Evolutionary conservation across 2,888 invertebrate genomes (phyloP).

Genomic region (Drosophila peninsularis): DNA sequence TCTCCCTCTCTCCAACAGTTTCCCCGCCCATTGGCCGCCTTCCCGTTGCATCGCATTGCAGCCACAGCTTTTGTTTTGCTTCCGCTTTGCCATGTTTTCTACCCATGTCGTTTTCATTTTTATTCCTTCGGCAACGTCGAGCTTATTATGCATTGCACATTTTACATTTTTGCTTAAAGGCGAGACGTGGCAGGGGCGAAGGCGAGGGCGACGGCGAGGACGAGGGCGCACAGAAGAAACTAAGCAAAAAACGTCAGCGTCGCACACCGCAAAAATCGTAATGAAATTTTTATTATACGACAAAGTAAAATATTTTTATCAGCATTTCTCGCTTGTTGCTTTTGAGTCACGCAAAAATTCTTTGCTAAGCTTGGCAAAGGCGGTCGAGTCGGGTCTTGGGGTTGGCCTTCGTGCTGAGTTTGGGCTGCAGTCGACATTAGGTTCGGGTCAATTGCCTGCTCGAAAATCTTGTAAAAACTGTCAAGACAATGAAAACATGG

Average conservation of each 20-base stretch:
- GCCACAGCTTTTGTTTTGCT: conserved; percentile 68
- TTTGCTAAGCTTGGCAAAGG: conserved; percentile 45
- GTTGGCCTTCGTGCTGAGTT: not conserved
- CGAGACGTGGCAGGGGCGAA: conserved; percentile 1
- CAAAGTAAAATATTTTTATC: conserved; percentile 80
- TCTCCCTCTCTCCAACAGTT: not conserved
- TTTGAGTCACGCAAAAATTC: conserved; percentile 60
- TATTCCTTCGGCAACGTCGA: conserved; percentile 40
- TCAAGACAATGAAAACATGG: conserved; percentile 75
- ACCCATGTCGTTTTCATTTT: conserved; percentile 47
- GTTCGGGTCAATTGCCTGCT: conserved; percentile 16
- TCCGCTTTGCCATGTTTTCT: conserved; percentile 70
- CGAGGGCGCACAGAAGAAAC: conserved; percentile 14
- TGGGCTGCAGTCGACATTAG: conserved; percentile 2
- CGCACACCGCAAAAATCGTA: conserved; percentile 77
- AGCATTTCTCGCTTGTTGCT: conserved; percentile 79
- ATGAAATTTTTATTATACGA: conserved; percentile 80
- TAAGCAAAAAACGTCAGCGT: conserved; percentile 25
- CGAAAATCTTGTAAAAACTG: conserved; percentile 46
- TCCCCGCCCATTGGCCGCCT: not conserved
- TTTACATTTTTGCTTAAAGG: conserved; percentile 70
- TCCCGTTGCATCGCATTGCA: conserved; percentile 15
- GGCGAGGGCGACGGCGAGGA: not conserved
- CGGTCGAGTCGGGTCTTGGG: not conserved
- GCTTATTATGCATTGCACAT: conserved; percentile 81